A percentile compares a stretch with the other conserved stretches of the same genome.
Conservation (phyloP, 2,888 invertebrate genomes). For the Melangyna quadrimaculata region DNA sequence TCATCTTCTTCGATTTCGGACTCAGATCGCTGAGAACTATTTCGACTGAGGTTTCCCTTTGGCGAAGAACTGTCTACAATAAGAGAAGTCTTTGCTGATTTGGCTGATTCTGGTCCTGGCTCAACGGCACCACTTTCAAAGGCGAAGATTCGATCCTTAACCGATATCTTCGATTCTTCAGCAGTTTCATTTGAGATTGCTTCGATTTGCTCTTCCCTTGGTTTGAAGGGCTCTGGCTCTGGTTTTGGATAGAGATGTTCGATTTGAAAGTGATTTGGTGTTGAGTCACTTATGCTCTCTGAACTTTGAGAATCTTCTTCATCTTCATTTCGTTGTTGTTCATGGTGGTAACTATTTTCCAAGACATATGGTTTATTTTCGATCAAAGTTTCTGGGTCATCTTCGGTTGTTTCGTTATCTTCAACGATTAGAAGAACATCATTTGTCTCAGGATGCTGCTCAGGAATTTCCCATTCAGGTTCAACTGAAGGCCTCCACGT, state of each 20-base stretch:
- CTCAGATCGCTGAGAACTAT: slow-evolving; percentile 81
- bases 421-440: slow-evolving; percentile 30
- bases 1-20: slow-evolving; percentile 84
- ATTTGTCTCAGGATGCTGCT: slow-evolving; percentile 13
- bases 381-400: slow-evolving; percentile 73
- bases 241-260: slow-evolving; percentile 64
- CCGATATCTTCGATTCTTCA: slow-evolving; percentile 77
- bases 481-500: slow-evolving; percentile 56
- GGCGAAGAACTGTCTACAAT: slow-evolving; percentile 76
- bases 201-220: not conserved
- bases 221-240: slow-evolving; percentile 72
- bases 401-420: slow-evolving; percentile 48
- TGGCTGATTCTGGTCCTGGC: slow-evolving; percentile 33
- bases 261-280: slow-evolving; percentile 75
- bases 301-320: slow-evolving; percentile 47
- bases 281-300: slow-evolving; percentile 68
- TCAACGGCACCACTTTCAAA: slow-evolving; percentile 75
- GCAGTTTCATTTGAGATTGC: slow-evolving; percentile 64
- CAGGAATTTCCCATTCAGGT: slow-evolving; percentile 45
- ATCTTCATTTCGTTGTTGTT: slow-evolving; percentile 69
- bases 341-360: slow-evolving; percentile 73
- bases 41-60: slow-evolving; percentile 77
- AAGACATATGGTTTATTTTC: slow-evolving; percentile 66
- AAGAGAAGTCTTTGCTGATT: slow-evolving; percentile 71
- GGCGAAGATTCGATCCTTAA: slow-evolving; percentile 78